Conservation (phyloP, 2,888 invertebrate genomes). For the Drosophila sordidula region DNA sequence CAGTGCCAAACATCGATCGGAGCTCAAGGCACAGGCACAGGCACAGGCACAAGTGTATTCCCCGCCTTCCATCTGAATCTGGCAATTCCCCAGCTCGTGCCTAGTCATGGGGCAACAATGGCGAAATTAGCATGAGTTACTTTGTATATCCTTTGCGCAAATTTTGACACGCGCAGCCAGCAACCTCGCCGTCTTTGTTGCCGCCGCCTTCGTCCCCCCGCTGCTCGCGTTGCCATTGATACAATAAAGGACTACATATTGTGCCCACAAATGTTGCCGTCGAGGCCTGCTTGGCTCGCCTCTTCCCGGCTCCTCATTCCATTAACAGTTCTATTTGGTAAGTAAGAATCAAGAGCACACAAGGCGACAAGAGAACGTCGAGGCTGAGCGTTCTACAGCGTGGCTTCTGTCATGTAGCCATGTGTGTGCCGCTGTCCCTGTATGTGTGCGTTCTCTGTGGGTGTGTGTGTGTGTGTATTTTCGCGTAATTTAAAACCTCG, state of each 20-base stretch:
- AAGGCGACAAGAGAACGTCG: constrained; percentile 16
- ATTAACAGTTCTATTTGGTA: constrained; percentile 45
- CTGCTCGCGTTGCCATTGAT: constrained; percentile 66
- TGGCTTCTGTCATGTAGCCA: constrained; percentile 39
- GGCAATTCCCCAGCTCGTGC: constrained; percentile 8
- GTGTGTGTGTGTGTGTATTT: constrained; percentile 48
- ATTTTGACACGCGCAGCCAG: constrained; percentile 65
- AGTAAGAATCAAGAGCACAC: constrained; percentile 52
- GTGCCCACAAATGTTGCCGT: constrained; percentile 53
- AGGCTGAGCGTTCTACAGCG: constrained; percentile 33
- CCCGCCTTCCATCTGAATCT: background rate
- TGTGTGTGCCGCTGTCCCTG: constrained; percentile 1
- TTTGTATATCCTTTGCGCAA: constrained; percentile 74
- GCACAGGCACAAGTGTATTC: background rate
- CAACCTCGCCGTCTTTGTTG: constrained; percentile 16
- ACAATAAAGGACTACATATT: constrained; percentile 54
- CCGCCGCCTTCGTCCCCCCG: background rate
- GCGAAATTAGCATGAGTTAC: constrained; percentile 74
- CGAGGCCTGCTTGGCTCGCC: constrained; percentile 16
- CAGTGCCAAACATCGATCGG: constrained; percentile 23
- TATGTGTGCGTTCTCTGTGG: background rate
- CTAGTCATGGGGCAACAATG: constrained; percentile 45
- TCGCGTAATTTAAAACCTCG: constrained; percentile 80
- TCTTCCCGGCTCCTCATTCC: constrained; percentile 29
- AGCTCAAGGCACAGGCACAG: background rate